Evolutionary conservation across 2,888 invertebrate species (phyloP), one percentile per base, ranked within the genome.

Genomic region (Andrena camellia): DNA sequence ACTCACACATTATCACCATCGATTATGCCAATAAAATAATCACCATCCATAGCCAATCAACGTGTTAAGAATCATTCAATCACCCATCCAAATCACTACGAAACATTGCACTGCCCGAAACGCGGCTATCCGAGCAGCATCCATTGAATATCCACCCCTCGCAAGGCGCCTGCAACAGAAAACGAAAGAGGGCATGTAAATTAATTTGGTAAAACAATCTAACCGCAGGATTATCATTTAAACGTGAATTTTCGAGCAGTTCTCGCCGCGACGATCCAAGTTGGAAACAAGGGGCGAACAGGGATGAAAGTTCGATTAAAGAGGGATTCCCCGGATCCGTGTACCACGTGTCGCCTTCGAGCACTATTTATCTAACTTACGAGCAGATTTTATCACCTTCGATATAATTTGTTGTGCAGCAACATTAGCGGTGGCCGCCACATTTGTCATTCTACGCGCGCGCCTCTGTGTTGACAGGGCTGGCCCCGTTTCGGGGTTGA

Each of bases 381-480:
- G 73, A 82, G 66, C 78, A 92, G 92, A 93, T 92, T 85, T 88
- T 92, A 93, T 92, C 92, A 79, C 82, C 86, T 78, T 84, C 79
- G 85, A 89, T 89, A 89, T 93, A 94, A 94, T 94, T 94, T 93
- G 93, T 94, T 93, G 93, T 92, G 83, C 89, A 90, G 90, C 89
- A 92, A 93, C 93, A 93, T 94, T 91, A 91, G 92, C 84, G 90
- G 93, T 89, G 90, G 86, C 78, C 84, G 68, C 84, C 84, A 90
- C 93, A 94, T 94, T 93, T 92, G 92, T 94, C 94, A 93, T 93
- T 88, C 88, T 69, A 78, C 77, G 86, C 91, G 90, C 92, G 92
- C 92, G 92, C 93, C 93, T 90, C 91, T 94, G 93, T 94, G 94
- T 94, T 94, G 94, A 94, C 94, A 94, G 92, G 91, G 84, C 76